Evolutionary conservation across 2,797 vertebrate genomes (phyloP), one percentile per base, ranked within the genome.

Genomic region (Dromococcyx pavoninus): DNA sequence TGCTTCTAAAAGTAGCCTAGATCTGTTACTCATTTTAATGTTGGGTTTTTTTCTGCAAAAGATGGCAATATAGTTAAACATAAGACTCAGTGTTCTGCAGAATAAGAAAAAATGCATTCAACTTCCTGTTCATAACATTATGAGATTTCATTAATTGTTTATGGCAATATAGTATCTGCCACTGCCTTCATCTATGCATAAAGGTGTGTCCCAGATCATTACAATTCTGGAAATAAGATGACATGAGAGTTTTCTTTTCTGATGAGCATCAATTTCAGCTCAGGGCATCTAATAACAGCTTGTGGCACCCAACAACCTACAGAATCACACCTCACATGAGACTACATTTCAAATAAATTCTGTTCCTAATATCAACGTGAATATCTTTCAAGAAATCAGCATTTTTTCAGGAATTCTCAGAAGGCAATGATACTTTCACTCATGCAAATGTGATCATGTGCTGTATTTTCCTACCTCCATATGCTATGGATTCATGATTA

Each of bases 61-160:
- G 4, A 30, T 23, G 3, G 17, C 60, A 84, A 12, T 15, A 78
- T 8, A 41, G 48, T 33, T 73, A 81, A 93, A 75, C 37, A 43
- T 41, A 58, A 72, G n/a, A 77, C 6, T 48, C 43, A 4, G 3
- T 62, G 23, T 43, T 57, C 27, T 62, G 14, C 28, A 73, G 46
- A 86, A 88, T 60, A 41, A n/a, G n/a, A n/a, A 56, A 88, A 91
- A 74, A 88, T 69, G 9, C 13, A 78, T 56, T 11, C 21, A 69
- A 44, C 12, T 69, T 30, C 27, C 23, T 57, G 14, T 19, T 73
- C 43, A 10, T 65, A 83, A 81, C 27, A 94, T n/a, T n/a, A n/a
- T n/a, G n/a, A n/a, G 25, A 66, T 2, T 83, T 67, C 54, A 72
- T 88, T 80, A 81, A 89, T 84, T 94, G 17, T 86, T 94, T 88